Percentiles rank a stretch among this genome's conserved stretches.
Conservation (phyloP, 2,888 invertebrate genomes). For the Piscicola geometra region DNA sequence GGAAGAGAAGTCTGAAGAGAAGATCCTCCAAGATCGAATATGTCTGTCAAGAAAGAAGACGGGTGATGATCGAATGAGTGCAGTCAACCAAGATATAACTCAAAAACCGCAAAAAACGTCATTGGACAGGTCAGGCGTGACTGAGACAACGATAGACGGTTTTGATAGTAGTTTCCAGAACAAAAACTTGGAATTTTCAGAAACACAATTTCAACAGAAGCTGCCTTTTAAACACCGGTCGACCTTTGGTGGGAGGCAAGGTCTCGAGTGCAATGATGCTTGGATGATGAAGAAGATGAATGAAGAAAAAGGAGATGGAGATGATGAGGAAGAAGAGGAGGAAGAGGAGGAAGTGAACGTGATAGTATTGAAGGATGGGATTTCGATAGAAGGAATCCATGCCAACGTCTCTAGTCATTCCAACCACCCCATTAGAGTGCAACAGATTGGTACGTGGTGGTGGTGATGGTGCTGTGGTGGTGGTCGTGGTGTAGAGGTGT, state of each 20-base stretch:
- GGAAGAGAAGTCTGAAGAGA: no score
- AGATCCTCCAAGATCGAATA: no score
- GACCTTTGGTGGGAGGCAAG: not conserved
- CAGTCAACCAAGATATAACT: no score
- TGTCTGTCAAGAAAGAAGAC: no score
- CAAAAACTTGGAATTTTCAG: not conserved
- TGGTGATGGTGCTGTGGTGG: not conserved
- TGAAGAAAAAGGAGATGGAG: not conserved
- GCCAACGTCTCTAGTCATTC: slow-evolving; percentile 19
- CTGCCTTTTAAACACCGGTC: slow-evolving; percentile 7
- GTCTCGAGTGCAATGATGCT: no score
- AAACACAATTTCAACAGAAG: not conserved
- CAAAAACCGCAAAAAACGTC: no score
- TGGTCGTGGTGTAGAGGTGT: not conserved
- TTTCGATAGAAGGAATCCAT: slow-evolving; percentile 34
- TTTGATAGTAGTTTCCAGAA: not conserved
- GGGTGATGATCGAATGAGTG: no score
- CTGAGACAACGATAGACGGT: slow-evolving; percentile 19
- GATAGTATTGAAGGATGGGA: slow-evolving; percentile 33
- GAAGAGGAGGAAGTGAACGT: slow-evolving; percentile 29
- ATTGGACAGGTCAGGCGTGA: not conserved
- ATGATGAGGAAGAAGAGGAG: slow-evolving; percentile 1
- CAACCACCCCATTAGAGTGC: slow-evolving; percentile 29
- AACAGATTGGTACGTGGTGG: slow-evolving; percentile 27
- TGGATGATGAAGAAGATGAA: no score